Evolutionary conservation across 2,797 vertebrate species (phyloP), one percentile per base, ranked within the genome.

Genomic region (Typhlichthys subterraneus): DNA sequence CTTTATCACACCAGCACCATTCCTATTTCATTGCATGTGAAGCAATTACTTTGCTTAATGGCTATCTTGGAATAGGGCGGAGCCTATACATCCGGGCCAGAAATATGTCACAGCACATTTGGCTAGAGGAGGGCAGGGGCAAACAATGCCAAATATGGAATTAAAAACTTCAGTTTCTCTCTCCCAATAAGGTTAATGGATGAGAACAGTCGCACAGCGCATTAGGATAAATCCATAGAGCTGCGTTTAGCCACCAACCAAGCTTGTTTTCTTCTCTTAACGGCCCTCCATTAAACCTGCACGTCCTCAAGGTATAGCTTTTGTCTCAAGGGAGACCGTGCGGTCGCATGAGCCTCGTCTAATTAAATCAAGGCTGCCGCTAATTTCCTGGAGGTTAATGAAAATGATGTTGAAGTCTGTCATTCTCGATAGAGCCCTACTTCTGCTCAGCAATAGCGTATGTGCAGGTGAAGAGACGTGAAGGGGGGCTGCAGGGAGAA

Each of bases 331-430:
- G 71, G 83, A 87, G 78, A 87, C 33, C 45, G 42, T 52, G 74
- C 51, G 4, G 65, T 83, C 85, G 84, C 86, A 82, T 67, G 73
- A 85, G 89, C 88, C 83, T 86, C 78, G 83, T 77, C 85, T 85
- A 86, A 90, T 90, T 89, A 86, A 88, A 88, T 88, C 77, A 84
- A 76, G 83, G 80, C 87, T 89, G 83, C 72, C 45, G 82, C 83
- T 89, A 76, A 88, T 90, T 85, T 89, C 83, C 83, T 85, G 78
- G 84, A 87, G 82, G 84, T 91, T 91, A 90, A 91, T 89, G 84
- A 90, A 84, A 17, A 17, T 17, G 17, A 17, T 17, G 17, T 17
- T 17, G 1, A 84, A 79, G 82, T 90, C 90, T 89, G 83, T 83
- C 77, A 76, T 80, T 79, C 42, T 51, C 61, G 69, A 80, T 81